Percentiles rank a stretch among this genome's conserved stretches.
phyloP scores from a whole-genome alignment of 2,888 invertebrate species.

The Meta bourneti region DNA sequence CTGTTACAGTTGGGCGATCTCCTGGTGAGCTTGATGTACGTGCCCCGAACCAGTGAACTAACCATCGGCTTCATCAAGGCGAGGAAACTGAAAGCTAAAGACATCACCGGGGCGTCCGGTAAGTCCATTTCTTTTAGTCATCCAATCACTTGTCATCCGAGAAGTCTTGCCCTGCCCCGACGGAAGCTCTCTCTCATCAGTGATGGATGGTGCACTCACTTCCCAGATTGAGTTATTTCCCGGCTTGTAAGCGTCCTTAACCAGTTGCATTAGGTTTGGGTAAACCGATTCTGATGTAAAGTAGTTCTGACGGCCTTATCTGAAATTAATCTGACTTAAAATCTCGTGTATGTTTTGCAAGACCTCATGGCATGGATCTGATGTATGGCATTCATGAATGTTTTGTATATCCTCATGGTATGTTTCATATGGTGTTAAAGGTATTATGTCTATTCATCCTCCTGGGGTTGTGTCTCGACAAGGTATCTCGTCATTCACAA shows the following conservation, averaged over 20 bases:
- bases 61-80: conserved; percentile 95
- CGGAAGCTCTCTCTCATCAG: not conserved
- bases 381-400: not conserved
- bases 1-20: conserved; percentile 90
- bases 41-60: conserved; percentile 95
- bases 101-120: conserved; percentile 97
- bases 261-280: too few relatives aligned
- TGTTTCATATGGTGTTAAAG: too few relatives aligned
- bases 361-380: not conserved
- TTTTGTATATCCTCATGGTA: too few relatives aligned
- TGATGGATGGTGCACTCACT: not conserved
- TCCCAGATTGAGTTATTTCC: not conserved
- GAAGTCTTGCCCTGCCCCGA: not conserved
- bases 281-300: too few relatives aligned
- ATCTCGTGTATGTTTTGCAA: not conserved
- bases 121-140: conserved; percentile 79
- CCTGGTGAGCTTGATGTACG: conserved; percentile 95
- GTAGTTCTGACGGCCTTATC: too few relatives aligned
- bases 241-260: not conserved
- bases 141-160: conserved; percentile 40
- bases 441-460: too few relatives aligned
- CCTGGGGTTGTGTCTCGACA: too few relatives aligned
- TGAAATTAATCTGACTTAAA: not conserved
- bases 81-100: conserved; percentile 96
- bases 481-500: too few relatives aligned